Evolutionary conservation across 2,113 vertebrate genomes (phyloP).

Genomic region (Trinectes maculatus): DNA sequence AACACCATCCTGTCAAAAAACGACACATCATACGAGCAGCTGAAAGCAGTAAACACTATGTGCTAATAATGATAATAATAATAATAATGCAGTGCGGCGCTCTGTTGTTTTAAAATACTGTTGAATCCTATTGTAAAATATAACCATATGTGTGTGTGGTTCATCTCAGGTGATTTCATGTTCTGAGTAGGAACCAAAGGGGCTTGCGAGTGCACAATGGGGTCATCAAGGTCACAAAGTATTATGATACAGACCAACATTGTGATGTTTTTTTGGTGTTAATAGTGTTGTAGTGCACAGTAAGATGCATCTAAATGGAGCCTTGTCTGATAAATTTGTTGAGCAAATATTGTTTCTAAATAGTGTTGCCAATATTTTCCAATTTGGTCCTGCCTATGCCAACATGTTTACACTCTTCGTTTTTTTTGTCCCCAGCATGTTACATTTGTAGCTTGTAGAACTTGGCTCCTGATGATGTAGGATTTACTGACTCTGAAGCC

Average conservation of each 20-base stretch:
- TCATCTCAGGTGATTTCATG: neutral
- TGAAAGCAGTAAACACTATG: neutral
- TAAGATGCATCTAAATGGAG: neutral
- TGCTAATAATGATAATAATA: too few relatives aligned
- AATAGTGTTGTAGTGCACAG: neutral
- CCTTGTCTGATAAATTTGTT: neutral
- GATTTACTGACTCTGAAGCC: slow-evolving; percentile 69
- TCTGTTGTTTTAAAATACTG: neutral
- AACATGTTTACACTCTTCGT: slow-evolving; percentile 46
- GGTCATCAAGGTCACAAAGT: neutral
- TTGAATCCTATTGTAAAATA: neutral
- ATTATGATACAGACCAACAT: neutral
- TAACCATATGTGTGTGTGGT: neutral
- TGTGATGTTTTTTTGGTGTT: neutral
- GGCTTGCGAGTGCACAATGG: neutral
- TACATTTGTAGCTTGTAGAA: slow-evolving; percentile 52
- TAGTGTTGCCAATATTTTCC: slow-evolving; percentile 4
- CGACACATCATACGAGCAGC: too few relatives aligned
- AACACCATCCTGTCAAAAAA: too few relatives aligned
- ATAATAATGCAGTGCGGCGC: too few relatives aligned
- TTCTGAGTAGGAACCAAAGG: neutral
- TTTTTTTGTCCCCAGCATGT: neutral
- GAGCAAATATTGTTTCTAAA: too few relatives aligned
- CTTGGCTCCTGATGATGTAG: slow-evolving; percentile 34
- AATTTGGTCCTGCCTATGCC: slow-evolving; percentile 31